Conservation (phyloP, 2,113 vertebrate genomes). For the Xenus cinereus region DNA sequence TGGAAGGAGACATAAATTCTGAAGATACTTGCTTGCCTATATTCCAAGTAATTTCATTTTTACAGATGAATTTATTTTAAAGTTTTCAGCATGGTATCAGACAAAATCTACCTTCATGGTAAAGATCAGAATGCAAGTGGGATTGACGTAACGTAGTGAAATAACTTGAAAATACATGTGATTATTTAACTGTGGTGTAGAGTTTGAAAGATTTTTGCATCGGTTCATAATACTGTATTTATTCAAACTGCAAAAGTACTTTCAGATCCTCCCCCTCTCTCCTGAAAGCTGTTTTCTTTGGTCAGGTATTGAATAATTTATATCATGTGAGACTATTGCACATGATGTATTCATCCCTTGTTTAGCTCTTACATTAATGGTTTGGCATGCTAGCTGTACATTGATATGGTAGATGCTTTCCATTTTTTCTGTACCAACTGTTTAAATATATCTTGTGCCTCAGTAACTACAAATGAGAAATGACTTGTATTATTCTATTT, state of each 20-base stretch:
- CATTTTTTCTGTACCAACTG: slow-evolving; percentile 68
- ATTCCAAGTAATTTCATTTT: not conserved
- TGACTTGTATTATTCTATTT: slow-evolving; percentile 54
- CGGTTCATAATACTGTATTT: not conserved
- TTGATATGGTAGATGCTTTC: slow-evolving; percentile 64
- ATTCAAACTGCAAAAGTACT: slow-evolving; percentile 49
- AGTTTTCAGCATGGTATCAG: not conserved
- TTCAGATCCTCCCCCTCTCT: slow-evolving; percentile 48
- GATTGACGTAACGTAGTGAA: not conserved
- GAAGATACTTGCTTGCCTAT: not conserved
- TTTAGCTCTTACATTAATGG: slow-evolving; percentile 66
- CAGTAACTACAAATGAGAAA: slow-evolving; percentile 55
- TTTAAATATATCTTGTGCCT: slow-evolving; percentile 70
- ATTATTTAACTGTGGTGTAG: not conserved
- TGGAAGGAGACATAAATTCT: not conserved
- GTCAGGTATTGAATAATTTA: slow-evolving; percentile 63
- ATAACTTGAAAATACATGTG: not conserved
- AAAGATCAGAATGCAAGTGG: not conserved
- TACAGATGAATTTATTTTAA: not conserved
- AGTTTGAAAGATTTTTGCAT: slow-evolving; percentile 2
- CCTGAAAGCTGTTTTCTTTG: slow-evolving; percentile 57
- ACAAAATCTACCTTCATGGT: not conserved
- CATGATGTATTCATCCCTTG: slow-evolving; percentile 61
- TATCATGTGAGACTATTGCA: slow-evolving; percentile 62
- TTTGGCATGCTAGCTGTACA: slow-evolving; percentile 62